Percentiles rank a stretch among this genome's conserved stretches.
phyloP scores from a whole-genome alignment of 1,140 invertebrate genomes.

The Bombus turneri region DNA sequence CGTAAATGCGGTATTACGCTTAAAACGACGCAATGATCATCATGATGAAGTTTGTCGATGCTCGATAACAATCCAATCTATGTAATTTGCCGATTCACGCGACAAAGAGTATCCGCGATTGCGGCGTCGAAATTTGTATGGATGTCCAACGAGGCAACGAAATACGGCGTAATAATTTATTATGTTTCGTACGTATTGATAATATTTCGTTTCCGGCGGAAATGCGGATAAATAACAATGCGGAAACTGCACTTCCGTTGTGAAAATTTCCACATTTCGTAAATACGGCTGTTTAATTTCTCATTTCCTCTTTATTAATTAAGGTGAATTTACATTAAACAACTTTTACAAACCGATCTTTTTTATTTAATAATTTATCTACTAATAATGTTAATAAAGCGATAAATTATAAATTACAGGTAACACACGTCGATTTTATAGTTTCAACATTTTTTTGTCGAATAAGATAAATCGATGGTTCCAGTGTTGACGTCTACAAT shows the following conservation, averaged over 20 bases:
- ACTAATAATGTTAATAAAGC: no score
- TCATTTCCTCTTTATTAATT: neutral
- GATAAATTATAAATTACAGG: no score
- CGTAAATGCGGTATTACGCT: slow-evolving; percentile 28
- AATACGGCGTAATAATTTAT: slow-evolving; percentile 31
- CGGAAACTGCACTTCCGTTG: neutral
- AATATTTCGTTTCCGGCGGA: slow-evolving; percentile 8
- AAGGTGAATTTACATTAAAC: neutral
- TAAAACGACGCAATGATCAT: slow-evolving; percentile 21
- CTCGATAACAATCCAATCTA: slow-evolving; percentile 44
- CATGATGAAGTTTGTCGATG: slow-evolving; percentile 25
- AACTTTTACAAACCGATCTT: neutral
- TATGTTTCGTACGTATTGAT: neutral
- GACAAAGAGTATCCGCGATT: slow-evolving; percentile 32
- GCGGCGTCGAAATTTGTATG: slow-evolving; percentile 8
- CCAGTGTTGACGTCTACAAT: no score
- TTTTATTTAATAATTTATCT: no score
- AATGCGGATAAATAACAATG: neutral
- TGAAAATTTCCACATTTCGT: neutral
- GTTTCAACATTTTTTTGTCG: no score
- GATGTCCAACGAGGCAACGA: neutral
- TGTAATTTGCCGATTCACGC: slow-evolving; percentile 35
- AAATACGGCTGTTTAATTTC: neutral
- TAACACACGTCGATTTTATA: no score
- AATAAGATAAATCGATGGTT: no score